Base-by-base conservation (phyloP, 92 coral and sea anemone genomes). In the Paramuricea clavata region DNA sequence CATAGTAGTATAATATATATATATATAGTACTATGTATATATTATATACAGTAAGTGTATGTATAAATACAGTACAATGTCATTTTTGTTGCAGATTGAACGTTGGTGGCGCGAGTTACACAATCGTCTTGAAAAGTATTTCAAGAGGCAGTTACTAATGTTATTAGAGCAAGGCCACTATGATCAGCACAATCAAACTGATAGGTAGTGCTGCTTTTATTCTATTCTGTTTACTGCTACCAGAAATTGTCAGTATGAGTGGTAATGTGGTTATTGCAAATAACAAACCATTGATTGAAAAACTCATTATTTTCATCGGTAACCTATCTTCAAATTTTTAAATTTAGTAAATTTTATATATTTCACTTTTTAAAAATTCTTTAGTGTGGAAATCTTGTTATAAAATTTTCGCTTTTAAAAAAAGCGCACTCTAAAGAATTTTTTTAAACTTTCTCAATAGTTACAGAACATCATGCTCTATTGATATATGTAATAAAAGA, bases 91-190 rank as follows among this genome's bases (percentile, higher is more conserved):
- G 23, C 90, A 90, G 93, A 90, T 90, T 35, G 93, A 90, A 59
- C 74, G 90, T 32, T 90, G 93, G 85, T 89, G 92, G 89, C 89
- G 83, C 50, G 92, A 85, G 82, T 81, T 89, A 6, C 92, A 89
- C 76, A 59, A 90, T 26, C 81, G 90, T 22, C 49, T 81, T 68
- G 84, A 90, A 65, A 90, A 69, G 49, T 90, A 28, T 81, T 90
- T 90, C 69, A 86, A 86, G 49, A 59, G 93, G 13, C 93, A 90
- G 82, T 49, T 90, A 44, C 34, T 82, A 36, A 81, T 69, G 87
- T 86, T 90, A 60, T 64, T 86, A 7, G 93, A 90, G 69, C 87
- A 86, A 74, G 93, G 93, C 12, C 85, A 85, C 68, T 90, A 90
- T 59, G 93, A 90, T 42, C 93, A 81, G 73, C 52, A 82, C 50